Evolutionary conservation across 2,113 vertebrate genomes (phyloP), one percentile per base, ranked within the genome.

Genomic region (Takifugu flavidus): DNA sequence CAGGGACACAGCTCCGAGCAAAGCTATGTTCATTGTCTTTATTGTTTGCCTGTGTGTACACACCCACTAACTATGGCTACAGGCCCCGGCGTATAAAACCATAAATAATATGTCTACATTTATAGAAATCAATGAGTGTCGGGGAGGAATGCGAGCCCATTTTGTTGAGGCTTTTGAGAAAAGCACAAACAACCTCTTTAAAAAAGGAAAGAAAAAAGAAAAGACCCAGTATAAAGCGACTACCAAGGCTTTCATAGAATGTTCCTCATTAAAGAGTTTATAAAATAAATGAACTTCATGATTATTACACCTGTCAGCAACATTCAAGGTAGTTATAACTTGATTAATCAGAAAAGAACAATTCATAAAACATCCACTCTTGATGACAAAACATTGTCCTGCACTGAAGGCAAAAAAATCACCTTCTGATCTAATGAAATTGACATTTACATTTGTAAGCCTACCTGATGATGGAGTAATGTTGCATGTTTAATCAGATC

Each of bases 41-140:
- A 80, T 82, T 80, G 79, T 82, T 72, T 77, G 80, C 78, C 80
- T 82, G 72, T 65, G 57, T 76, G 65, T 74, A 65, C 76, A 85
- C 79, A 78, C 13, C 84, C 80, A 69, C 81, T 89, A 84, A 86
- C 80, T 86, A 85, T 52, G 86, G 84, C 76, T 70, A 39, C 34
- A 47, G 15, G 78, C 76, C 74, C 45, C 79, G 58, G 73, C 77
- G 61, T 68, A 77, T 80, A 79, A 82, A 84, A 81, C 78, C 79
- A 74, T 80, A 88, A 89, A 88, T 87, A 88, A 86, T 80, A 88
- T 69, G 87, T 86, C 84, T 88, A 62, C 83, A 79, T 86, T 84
- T 82, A 82, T 82, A 79, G 81, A 88, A 89, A 89, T 84, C 79
- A 86, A 79, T 76, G 84, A 86, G 83, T 89, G 87, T 88, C 20